Evolutionary conservation across 2,113 vertebrate genomes (phyloP), one percentile per base, ranked within the genome.

Genomic region (Polyodon spathula): DNA sequence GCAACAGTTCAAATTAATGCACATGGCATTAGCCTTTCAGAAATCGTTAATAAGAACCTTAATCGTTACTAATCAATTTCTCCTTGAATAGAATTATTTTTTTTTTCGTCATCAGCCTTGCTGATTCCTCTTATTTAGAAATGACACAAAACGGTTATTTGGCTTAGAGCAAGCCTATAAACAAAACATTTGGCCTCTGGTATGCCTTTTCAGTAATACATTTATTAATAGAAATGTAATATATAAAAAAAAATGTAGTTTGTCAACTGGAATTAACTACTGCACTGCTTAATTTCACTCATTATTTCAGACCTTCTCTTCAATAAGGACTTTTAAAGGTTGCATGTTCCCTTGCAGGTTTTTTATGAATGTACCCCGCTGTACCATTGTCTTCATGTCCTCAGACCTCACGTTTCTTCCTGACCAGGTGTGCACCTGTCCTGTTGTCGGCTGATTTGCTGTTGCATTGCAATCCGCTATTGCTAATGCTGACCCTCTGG

Each of bases 21-120:
- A 55, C 43, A 17, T 40, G 16, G 57, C 17, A 9, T 40, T 41
- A 40, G 40, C 55, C 54, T 50, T 42, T 14, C 40, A 15, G 48
- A 40, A 54, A 70, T 70, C 62, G 61, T 70, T 64, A 54, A n/a
- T 70, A 67, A 70, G 64, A 67, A 62, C 50, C 54, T 67, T 70
- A 62, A 60, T 61, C 37, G 50, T 17, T 63, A 56, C 56, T 63
- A 56, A 48, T 63, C 43, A 27, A 10, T 63, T 57, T 50, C 46
- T 9, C n/a, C 10, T 44, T 9, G n/a, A 56, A 39, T 40, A 41
- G 50, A 12, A 12, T 41, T 40, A 39, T 37, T 54, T 55, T 38
- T 42, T 63, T 46, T n/a, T 4, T 38, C 14, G 54, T 57, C 17
- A 63, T 48, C 58, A 15, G 14, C 12, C 40, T 56, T 42, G 46